phyloP scores from a whole-genome alignment of 2,113 vertebrate species.

The Bucco capensis region DNA sequence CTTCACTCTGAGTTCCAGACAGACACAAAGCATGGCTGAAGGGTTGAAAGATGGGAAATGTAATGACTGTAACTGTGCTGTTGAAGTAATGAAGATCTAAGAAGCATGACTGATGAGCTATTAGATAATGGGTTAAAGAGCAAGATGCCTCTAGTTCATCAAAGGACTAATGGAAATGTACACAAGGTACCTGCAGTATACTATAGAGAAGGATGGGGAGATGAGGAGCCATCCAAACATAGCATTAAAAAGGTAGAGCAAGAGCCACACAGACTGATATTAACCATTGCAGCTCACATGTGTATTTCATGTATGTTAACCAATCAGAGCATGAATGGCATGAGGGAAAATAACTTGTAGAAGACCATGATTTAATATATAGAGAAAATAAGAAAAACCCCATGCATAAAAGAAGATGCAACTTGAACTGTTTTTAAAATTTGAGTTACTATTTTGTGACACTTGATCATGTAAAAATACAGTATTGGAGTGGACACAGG shows the following conservation, averaged over 20 bases:
- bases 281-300: background rate
- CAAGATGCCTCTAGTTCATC: background rate
- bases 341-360: background rate
- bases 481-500: background rate
- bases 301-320: background rate
- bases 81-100: background rate
- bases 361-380: background rate
- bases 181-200: background rate
- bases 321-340: background rate
- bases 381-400: background rate
- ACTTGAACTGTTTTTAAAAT: background rate
- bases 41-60: background rate
- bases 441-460: accelerated
- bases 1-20: background rate
- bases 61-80: background rate
- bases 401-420: background rate
- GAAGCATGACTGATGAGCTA: background rate
- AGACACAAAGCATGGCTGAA: background rate
- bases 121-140: background rate
- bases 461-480: background rate
- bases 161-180: background rate
- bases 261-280: background rate
- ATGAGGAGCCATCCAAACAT: background rate
- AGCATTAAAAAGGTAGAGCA: background rate
- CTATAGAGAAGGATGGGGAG: background rate